Base-by-base conservation (phyloP, 2,888 invertebrate genomes). In the Brenthis hecate region DNA sequence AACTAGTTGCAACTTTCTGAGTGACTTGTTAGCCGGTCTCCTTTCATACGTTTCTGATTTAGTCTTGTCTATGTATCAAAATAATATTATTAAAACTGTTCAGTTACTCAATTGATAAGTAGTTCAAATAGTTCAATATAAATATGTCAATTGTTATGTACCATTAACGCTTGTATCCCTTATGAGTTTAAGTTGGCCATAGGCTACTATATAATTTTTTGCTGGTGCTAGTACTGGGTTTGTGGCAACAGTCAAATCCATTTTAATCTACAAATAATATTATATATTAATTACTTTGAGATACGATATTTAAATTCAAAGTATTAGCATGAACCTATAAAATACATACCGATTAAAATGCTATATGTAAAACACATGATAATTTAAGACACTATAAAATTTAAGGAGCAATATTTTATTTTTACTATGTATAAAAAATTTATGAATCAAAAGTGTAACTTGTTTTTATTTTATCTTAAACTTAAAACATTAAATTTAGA, bases 121-220 rank as follows among this genome's bases (percentile, higher is more conserved):
- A 43, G 8, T 43, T 43, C 11, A 43, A 43, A 43, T 43, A 11
- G 36, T 11, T 43, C 2, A 8, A 11, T 0, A 8, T 43, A 43
- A 43, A 28, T 11, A 8, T 36, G 0, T 36, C 8, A 43, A 23
- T 48, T 62, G 70, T 76, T 13, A 28, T 11, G n/a, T 61, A 73
- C 71, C 72, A 72, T 66, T 72, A 28, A 56, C 65, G 23, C 28
- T 70, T 55, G 55, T 70, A 47, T 68, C 71, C 56, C 64, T 74
- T 56, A 68, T 63, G 54, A 73, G 28, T 55, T 68, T 73, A 57
- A 68, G 48, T 43, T 72, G 75, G 11, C 73, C 76, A 51, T 71
- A 75, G n/a, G 68, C 72, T 55, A 73, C 61, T 28, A 70, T 67
- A 60, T 72, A 72, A 57, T 74, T 71, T 43, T 73, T 76, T 14